phyloP scores from a whole-genome alignment of 2,797 vertebrate genomes.

The Phaenicophaeus curvirostris region DNA sequence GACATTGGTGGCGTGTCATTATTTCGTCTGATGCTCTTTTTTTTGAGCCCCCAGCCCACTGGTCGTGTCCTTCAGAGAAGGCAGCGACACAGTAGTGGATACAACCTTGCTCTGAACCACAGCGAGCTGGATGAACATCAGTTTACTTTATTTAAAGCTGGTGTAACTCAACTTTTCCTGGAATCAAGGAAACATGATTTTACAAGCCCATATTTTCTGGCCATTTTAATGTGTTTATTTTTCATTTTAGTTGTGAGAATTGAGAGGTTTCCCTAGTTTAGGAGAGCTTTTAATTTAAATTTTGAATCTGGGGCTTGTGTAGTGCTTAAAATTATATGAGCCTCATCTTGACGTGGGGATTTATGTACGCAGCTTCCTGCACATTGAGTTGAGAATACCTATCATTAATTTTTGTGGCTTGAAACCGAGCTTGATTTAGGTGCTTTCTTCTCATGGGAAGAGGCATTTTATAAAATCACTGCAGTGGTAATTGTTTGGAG shows the following conservation, averaged over 20 bases:
- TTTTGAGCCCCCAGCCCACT: fast-evolving
- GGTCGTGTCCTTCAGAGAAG: not conserved
- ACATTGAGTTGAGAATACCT: not conserved
- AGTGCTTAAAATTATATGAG: not conserved
- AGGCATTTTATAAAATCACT: slow-evolving; percentile 1
- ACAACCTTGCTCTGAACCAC: not conserved
- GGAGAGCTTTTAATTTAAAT: not conserved
- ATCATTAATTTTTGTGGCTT: slow-evolving; percentile 25
- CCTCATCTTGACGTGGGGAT: not conserved
- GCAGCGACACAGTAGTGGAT: no score
- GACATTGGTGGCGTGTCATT: fast-evolving
- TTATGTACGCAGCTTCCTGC: not conserved
- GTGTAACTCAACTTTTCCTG: not conserved
- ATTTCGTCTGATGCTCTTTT: fast-evolving
- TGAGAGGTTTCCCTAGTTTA: not conserved
- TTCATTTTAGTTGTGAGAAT: not conserved
- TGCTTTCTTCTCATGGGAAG: slow-evolving; percentile 27
- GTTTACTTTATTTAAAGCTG: not conserved
- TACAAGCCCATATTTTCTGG: fast-evolving
- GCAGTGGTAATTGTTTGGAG: slow-evolving; percentile 14
- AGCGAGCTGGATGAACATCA: not conserved
- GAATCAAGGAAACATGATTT: not conserved
- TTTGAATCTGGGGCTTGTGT: not conserved
- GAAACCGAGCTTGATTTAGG: slow-evolving; percentile 35
- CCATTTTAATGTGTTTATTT: not conserved